Conservation (phyloP, 1,140 invertebrate genomes). For the Galendromus occidentalis region DNA sequence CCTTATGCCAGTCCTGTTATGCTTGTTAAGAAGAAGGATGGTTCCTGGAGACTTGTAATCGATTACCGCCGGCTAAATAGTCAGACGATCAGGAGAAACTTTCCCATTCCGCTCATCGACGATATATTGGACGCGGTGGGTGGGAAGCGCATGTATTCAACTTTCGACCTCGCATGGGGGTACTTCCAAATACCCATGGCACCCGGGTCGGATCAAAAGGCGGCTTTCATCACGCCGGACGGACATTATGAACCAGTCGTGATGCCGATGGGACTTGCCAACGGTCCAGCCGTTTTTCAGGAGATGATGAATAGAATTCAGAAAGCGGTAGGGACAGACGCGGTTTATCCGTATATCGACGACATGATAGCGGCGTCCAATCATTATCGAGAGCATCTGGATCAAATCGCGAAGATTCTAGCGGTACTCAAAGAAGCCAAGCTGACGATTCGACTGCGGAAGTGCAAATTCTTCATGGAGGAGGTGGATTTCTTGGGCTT, state of each 20-base stretch:
- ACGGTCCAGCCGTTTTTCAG: too few species aligned
- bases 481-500: constrained; percentile 28
- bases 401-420: too few species aligned
- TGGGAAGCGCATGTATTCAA: background rate
- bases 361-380: too few species aligned
- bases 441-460: constrained; percentile 29
- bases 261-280: too few species aligned
- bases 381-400: too few species aligned
- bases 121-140: constrained; percentile 17
- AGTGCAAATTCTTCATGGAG: constrained; percentile 27
- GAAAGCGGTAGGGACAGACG: too few species aligned
- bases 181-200: constrained; percentile 30
- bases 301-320: too few species aligned
- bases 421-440: constrained; percentile 22
- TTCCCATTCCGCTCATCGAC: constrained; percentile 27
- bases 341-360: too few species aligned
- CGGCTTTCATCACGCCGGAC: too few species aligned
- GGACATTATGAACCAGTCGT: too few species aligned
- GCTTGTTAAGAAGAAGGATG: constrained; percentile 22
- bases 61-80: background rate
- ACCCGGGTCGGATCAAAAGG: constrained; percentile 26
- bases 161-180: constrained; percentile 20
- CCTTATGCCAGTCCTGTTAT: background rate
- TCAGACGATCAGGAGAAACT: constrained; percentile 25
- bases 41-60: background rate